Evolutionary conservation across 2,888 invertebrate genomes (phyloP).

Genomic region (Pseudoips prasinana): DNA sequence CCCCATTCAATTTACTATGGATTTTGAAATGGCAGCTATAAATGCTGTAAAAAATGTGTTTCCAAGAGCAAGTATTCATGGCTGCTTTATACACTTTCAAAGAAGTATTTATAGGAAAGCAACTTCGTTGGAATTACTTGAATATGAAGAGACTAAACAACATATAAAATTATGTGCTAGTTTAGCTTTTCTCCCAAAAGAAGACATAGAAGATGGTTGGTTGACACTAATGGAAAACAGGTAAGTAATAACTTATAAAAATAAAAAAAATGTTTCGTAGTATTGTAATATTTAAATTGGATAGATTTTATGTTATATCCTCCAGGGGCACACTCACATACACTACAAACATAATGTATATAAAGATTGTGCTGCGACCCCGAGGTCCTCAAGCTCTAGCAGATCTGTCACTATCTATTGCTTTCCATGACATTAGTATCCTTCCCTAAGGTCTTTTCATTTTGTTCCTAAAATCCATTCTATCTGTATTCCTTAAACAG

Average conservation of each 20-base stretch:
- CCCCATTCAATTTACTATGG: conserved; percentile 11
- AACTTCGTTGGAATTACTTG: conserved; percentile 6
- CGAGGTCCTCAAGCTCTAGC: too few species aligned
- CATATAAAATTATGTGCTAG: conserved; percentile 9
- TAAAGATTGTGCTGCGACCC: too few species aligned
- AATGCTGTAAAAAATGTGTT: conserved; percentile 9
- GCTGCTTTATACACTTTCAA: conserved; percentile 15
- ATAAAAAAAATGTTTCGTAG: too few species aligned
- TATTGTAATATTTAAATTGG: too few species aligned
- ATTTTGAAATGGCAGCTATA: conserved; percentile 12
- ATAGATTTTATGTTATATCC: too few species aligned
- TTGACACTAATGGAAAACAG: conserved; percentile 13
- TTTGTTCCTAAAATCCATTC: too few species aligned
- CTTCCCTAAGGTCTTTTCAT: too few species aligned
- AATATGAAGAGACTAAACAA: conserved; percentile 8
- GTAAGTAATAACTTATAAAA: conserved; percentile 1
- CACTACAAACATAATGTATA: too few species aligned
- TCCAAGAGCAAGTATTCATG: conserved; percentile 7
- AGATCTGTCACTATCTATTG: too few species aligned
- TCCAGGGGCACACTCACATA: too few species aligned
- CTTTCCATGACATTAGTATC: too few species aligned
- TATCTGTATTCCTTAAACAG: too few species aligned
- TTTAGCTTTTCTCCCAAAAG: conserved; percentile 12
- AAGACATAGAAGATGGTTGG: conserved; percentile 15
- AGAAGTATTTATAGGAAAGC: conserved; percentile 7